Evolutionary conservation across 2,888 invertebrate genomes (phyloP), one percentile per base, ranked within the genome.

Genomic region (Euphydryas editha): DNA sequence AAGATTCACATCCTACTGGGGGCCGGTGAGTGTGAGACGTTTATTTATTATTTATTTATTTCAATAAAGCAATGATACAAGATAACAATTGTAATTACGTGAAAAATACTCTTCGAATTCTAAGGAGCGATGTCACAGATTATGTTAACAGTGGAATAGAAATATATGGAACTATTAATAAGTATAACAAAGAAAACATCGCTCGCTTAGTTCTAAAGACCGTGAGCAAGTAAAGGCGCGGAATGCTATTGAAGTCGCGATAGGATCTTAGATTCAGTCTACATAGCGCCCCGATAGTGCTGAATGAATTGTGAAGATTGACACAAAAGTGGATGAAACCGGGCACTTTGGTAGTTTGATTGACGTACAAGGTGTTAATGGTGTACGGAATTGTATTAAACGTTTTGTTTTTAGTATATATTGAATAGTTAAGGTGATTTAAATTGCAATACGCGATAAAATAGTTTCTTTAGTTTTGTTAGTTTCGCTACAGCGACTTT

Each of bases 331-430:
- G 80, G 82, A 78, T 75, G 74, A 78, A 71, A 57, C 60, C 57
- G 70, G 79, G 78, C 85, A 81, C 76, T 66, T 74, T 44, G 70
- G 39, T 70, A 61, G 44, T 54, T 37, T 83, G 85, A 86, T 84
- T 82, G 85, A 85, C 85, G 76, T 71, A 72, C 73, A 62, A 73
- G 74, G 84, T 85, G 84, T 80, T 84, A 85, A 85, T 83, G 83
- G 81, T 71, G 71, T 70, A 69, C 59, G 55, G 70, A 70, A 62
- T 59, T 49, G 66, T 44, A 36, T 59, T 55, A 56, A 24, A 42
- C 18, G 51, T 62, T 57, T 64, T 46, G 64, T 64, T 64, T 59
- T 54, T 54, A 30, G 21, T 54, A 54, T 21, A 49, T 21, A 21
- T 21, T 18, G 36, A 36, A 54, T 54, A 36, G 54, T 54, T 54